Percentiles rank a stretch among this genome's conserved stretches.
Evolutionary conservation across 1,140 invertebrate genomes (phyloP).

Genomic region (Holcopasites calliopsidis): DNA sequence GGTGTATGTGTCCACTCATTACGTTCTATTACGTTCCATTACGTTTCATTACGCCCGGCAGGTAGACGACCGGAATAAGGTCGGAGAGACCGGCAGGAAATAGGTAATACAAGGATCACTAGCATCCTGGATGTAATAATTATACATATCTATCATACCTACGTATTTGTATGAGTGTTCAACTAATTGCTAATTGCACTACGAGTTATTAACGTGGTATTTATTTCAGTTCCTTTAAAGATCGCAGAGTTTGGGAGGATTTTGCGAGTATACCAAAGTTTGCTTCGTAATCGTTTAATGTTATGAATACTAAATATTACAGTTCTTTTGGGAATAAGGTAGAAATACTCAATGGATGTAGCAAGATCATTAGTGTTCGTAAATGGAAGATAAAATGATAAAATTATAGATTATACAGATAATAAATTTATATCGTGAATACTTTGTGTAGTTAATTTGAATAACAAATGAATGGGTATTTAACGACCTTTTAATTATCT

Average conservation of each 20-base stretch:
- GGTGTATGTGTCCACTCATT: conserved; percentile 52
- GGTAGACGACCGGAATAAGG: conserved; percentile 40
- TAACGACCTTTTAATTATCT: not conserved
- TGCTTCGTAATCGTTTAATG: too few species aligned
- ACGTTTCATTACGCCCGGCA: conserved; percentile 54
- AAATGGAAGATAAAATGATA: not conserved
- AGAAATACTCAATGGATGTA: too few species aligned
- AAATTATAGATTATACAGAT: not conserved
- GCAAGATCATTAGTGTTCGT: not conserved
- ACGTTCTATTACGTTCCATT: conserved; percentile 60
- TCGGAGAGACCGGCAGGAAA: conserved; percentile 52
- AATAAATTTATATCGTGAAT: not conserved
- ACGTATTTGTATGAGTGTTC: conserved; percentile 20
- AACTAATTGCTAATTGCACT: conserved; percentile 34
- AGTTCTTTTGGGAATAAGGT: too few species aligned
- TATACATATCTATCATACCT: conserved; percentile 24
- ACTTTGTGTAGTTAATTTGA: not conserved
- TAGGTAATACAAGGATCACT: conserved; percentile 54
- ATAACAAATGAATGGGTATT: not conserved
- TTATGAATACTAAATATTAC: too few species aligned
- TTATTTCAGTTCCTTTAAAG: not conserved
- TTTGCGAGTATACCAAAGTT: too few species aligned
- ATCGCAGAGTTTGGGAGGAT: too few species aligned
- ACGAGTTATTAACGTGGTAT: conserved; percentile 30
- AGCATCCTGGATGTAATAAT: conserved; percentile 50